Conservation (phyloP, 2,113 vertebrate species). For the Gallinago undulata region DNA sequence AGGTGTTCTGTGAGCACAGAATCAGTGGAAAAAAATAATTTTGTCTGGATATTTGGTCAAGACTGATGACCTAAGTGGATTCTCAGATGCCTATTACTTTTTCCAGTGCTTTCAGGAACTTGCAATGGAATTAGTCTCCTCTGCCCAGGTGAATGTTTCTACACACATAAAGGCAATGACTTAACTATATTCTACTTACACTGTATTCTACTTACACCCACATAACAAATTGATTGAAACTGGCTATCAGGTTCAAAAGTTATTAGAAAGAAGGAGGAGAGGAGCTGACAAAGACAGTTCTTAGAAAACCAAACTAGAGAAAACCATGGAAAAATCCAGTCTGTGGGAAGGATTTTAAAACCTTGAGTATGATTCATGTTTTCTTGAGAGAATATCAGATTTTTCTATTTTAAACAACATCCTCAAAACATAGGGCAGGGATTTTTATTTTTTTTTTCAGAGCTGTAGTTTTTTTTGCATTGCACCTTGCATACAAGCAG, state of each 20-base stretch:
- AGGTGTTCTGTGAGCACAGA: not conserved
- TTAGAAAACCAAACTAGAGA: slow-evolving; percentile 24
- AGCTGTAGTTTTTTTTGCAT: not conserved
- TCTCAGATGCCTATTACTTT: not conserved
- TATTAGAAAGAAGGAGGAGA: not conserved
- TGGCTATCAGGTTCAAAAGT: not conserved
- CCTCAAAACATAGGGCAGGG: not conserved
- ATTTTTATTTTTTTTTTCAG: not conserved
- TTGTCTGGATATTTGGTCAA: not conserved
- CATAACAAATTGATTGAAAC: not conserved
- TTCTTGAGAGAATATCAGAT: slow-evolving; percentile 36
- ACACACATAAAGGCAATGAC: not conserved
- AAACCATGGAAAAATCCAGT: slow-evolving; percentile 33
- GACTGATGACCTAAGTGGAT: not conserved
- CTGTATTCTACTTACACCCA: not conserved
- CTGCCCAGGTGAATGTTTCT: not conserved
- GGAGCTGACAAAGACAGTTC: not conserved
- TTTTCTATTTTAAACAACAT: slow-evolving; percentile 46
- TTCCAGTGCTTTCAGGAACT: not conserved
- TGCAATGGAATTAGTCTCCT: not conserved
- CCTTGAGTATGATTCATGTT: slow-evolving; percentile 17
- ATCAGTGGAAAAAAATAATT: not conserved
- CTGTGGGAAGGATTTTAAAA: slow-evolving; percentile 27
- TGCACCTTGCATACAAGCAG: not conserved
- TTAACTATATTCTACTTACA: not conserved